phyloP scores from a whole-genome alignment of 1,140 invertebrate species.

The Elymnias hypermnestra region DNA sequence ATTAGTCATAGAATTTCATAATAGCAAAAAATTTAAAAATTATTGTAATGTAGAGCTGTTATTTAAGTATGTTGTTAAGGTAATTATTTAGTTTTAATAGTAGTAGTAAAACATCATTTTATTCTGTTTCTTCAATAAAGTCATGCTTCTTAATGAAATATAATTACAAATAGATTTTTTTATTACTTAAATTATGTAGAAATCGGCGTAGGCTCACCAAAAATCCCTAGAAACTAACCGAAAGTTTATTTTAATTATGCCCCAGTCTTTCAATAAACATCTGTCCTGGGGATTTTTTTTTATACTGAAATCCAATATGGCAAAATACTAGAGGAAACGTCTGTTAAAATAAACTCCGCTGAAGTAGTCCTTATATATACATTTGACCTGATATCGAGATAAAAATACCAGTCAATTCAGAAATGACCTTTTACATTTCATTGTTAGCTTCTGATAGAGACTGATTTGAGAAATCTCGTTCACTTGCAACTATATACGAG shows the following conservation, averaged over 20 bases:
- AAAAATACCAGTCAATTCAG: conserved; percentile 17
- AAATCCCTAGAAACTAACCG: too few species aligned
- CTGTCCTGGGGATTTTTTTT: conserved; percentile 4
- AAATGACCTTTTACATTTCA: conserved; percentile 15
- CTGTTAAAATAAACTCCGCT: conserved; percentile 21
- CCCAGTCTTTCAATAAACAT: neutral
- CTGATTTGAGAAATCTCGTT: conserved; percentile 2
- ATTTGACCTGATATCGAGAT: conserved; percentile 14
- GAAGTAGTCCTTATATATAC: conserved; percentile 7
- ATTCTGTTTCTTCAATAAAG: too few species aligned
- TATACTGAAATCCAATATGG: conserved; percentile 13
- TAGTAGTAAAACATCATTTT: too few species aligned
- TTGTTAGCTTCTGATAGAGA: conserved; percentile 5
- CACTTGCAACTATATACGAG: neutral
- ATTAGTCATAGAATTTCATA: too few species aligned
- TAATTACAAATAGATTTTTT: too few species aligned
- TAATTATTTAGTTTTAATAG: too few species aligned
- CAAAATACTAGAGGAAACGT: conserved; percentile 19
- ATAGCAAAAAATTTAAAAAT: too few species aligned
- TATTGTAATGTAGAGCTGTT: too few species aligned
- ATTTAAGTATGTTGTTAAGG: too few species aligned
- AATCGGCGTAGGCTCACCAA: too few species aligned
- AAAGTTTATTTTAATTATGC: neutral
- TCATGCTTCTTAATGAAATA: too few species aligned
- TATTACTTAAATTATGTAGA: too few species aligned